phyloP scores from a whole-genome alignment of 2,797 vertebrate genomes.

The Fratercula arctica region DNA sequence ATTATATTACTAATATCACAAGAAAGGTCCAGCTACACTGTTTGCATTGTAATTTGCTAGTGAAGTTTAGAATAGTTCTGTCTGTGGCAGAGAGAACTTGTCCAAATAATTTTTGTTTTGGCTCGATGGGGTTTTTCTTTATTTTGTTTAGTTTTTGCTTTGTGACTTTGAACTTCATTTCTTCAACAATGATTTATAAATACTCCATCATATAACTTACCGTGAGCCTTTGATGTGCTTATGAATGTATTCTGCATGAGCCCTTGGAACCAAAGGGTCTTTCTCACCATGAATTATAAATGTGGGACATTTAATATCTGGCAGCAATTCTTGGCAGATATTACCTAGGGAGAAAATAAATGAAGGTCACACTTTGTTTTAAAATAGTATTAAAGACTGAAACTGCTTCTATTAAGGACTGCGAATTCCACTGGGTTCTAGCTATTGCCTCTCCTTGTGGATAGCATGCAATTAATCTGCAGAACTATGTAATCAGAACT shows the following conservation, averaged over 20 bases:
- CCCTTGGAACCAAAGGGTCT: conserved; percentile 85
- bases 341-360: conserved; percentile 77
- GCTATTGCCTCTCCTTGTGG: neutral
- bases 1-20: neutral
- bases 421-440: neutral
- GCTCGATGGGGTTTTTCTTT: neutral
- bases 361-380: neutral
- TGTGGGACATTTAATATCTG: conserved; percentile 85
- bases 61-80: neutral
- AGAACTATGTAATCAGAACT: neutral
- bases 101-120: neutral
- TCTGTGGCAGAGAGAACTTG: neutral
- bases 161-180: neutral
- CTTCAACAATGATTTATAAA: neutral
- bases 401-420: neutral
- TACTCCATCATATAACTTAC: conserved; percentile 73
- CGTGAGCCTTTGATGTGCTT: conserved; percentile 82
- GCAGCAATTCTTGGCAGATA: conserved; percentile 86
- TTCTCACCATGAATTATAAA: conserved; percentile 90
- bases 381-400: neutral
- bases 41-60: neutral
- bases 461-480: neutral
- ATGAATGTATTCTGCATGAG: conserved; percentile 85
- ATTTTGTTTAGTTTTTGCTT: neutral
- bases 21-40: neutral